These are phyloP conservation scores for Sphaerophoria taeniata DNA, from an alignment of 2,888 invertebrate genomes.

Conservation along the genomic window DNA sequence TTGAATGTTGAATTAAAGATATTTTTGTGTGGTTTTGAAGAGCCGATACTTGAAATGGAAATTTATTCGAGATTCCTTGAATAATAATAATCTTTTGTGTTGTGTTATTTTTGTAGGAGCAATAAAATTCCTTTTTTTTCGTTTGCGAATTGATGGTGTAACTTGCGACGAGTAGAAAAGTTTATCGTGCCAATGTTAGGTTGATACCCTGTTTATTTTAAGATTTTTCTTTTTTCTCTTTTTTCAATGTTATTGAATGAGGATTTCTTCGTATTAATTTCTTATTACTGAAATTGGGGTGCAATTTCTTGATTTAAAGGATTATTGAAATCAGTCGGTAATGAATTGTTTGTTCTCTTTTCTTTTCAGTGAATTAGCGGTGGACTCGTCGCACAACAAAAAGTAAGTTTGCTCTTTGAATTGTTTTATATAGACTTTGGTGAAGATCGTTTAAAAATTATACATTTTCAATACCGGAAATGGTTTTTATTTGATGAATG, in stretches of 20 bases:
- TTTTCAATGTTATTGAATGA: neutral
- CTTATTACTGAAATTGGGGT: neutral
- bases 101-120: constrained; percentile 20
- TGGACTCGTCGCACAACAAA: neutral
- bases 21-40: constrained; percentile 28
- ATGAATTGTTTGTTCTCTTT: neutral
- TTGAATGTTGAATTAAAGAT: constrained; percentile 54
- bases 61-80: constrained; percentile 68
- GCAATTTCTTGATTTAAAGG: neutral
- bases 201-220: neutral
- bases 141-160: constrained; percentile 47
- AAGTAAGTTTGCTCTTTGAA: constrained; percentile 13
- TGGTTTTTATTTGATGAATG: too few species aligned
- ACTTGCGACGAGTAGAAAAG: constrained; percentile 37
- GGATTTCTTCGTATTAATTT: neutral
- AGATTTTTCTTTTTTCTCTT: constrained; percentile 1
- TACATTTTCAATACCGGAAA: neutral
- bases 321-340: neutral
- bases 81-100: constrained; percentile 52
- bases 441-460: neutral
- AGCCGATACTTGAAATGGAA: constrained; percentile 62
- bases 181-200: constrained; percentile 20
- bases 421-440: too few species aligned
- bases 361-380: constrained; percentile 39
- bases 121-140: constrained; percentile 22